These are phyloP conservation scores for Tragulus kanchil DNA, from an alignment of 2,113 vertebrate genomes.

Conservation along the genomic window DNA sequence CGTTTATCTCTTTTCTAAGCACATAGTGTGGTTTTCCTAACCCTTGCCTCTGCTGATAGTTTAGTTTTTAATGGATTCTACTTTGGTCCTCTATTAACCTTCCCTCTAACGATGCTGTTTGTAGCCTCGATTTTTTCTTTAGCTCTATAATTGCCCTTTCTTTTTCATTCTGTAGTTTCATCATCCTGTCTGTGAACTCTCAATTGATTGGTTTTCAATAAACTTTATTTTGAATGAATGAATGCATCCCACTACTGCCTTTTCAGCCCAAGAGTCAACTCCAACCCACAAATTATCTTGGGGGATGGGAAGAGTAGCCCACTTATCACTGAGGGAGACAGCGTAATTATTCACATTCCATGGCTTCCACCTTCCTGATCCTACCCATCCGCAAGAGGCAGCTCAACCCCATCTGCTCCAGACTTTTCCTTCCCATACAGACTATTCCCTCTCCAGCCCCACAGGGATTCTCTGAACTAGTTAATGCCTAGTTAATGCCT, in stretches of 20 bases:
- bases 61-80: neutral
- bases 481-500: neutral
- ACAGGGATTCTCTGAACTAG: neutral
- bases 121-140: neutral
- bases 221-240: constrained; percentile 1
- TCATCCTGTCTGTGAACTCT: neutral
- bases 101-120: neutral
- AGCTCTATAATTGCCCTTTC: neutral
- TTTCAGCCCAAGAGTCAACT: neutral
- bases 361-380: neutral
- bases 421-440: neutral
- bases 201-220: neutral
- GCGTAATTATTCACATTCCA: neutral
- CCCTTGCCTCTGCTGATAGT: neutral
- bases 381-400: neutral
- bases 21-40: neutral
- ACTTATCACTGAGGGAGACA: neutral
- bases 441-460: neutral
- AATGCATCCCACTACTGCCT: neutral
- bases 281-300: neutral
- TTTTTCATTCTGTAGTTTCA: constrained; percentile 10
- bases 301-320: neutral
- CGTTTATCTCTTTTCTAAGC: neutral
- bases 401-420: neutral
- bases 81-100: neutral